Evolutionary conservation across 1,140 invertebrate species (phyloP), one percentile per base, ranked within the genome.

Genomic region (Pseudachorutes palmiensis): DNA sequence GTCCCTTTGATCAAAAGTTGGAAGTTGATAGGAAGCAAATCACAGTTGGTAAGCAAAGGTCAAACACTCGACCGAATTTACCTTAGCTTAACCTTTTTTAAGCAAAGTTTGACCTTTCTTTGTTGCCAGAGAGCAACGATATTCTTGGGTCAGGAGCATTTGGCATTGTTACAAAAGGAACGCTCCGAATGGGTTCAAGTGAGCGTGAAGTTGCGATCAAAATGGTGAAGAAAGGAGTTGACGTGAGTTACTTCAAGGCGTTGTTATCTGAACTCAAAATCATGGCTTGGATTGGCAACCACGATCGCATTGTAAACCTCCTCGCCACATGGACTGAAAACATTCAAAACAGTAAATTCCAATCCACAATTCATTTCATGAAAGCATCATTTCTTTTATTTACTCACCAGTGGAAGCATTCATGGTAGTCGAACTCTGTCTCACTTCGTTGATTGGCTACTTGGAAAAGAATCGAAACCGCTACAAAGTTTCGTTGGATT

Each of bases 261-360:
- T 22, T 61, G 2, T 22, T 61, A 22, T 61, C 59, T 28, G 59
- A 61, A 61, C 19, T 61, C 16, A 61, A 61, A 33, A 61, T 61
- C 29, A 12, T 61, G 19, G 29, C 29, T 28, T 30, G 24, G 2
- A 61, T 61, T 61, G 59, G 59, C 9, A 3, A 33, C 3, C 59
- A 61, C 9, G 59, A 61, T 28, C 19, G 31, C 29, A 22, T 61
- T 2, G 59, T 22, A 28, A 14, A 3, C 3, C 29, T 61, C 9
- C 3, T 61, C 9, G 59, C 16, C 12, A 29, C 59, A 5, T 31
- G 31, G 14, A 61, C 59, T 14, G 26, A 22, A 16, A 30, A 61
- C 9, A 61, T 61, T 14, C 3, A 28, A 28, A 3, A 61, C 9
- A 2, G 59, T 31, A 58, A 58, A n/a, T n/a, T n/a, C n/a, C n/a